Percentiles rank a stretch among this genome's conserved stretches.
phyloP scores from a whole-genome alignment of 2,113 vertebrate genomes.

The Caranx ignobilis region DNA sequence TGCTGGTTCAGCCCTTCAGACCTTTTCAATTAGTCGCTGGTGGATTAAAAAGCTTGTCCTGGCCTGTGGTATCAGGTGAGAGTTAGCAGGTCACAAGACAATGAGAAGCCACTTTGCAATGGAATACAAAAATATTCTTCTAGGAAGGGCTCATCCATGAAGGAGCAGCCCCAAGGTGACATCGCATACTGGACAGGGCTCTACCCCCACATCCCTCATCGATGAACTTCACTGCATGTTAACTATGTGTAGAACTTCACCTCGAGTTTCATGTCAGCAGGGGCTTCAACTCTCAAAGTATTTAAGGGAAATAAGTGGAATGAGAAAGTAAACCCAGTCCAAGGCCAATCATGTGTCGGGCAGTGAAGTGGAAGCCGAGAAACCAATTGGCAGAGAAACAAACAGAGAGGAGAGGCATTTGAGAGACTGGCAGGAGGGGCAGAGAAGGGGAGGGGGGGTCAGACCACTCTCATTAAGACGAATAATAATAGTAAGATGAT shows the following conservation, averaged over 20 bases:
- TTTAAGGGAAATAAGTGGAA: conserved; percentile 15
- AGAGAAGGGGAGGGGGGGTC: conserved; percentile 6
- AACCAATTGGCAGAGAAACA: conserved; percentile 24
- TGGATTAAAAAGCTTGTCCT: conserved; percentile 34
- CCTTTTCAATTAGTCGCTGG: conserved; percentile 57
- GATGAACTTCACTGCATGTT: conserved; percentile 5
- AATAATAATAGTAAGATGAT: conserved; percentile 64
- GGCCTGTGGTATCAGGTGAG: conserved; percentile 51
- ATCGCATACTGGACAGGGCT: background rate
- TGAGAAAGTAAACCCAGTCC: conserved; percentile 21
- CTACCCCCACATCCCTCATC: background rate
- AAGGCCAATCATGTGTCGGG: conserved; percentile 28
- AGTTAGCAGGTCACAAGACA: conserved; percentile 28
- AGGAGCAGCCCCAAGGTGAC: conserved; percentile 23
- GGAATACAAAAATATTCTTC: conserved; percentile 39
- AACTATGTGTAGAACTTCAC: conserved; percentile 29
- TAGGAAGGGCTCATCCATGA: conserved; percentile 24
- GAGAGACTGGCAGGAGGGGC: conserved; percentile 15
- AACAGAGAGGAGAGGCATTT: conserved; percentile 5
- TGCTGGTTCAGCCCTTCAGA: conserved; percentile 41
- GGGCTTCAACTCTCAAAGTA: conserved; percentile 40
- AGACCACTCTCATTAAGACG: conserved; percentile 46
- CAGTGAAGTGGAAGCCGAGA: conserved; percentile 12
- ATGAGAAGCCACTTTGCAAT: conserved; percentile 15
- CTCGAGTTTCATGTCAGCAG: background rate